Evolutionary conservation across 2,888 invertebrate species (phyloP).

Genomic region (Trichogramma evanescens): DNA sequence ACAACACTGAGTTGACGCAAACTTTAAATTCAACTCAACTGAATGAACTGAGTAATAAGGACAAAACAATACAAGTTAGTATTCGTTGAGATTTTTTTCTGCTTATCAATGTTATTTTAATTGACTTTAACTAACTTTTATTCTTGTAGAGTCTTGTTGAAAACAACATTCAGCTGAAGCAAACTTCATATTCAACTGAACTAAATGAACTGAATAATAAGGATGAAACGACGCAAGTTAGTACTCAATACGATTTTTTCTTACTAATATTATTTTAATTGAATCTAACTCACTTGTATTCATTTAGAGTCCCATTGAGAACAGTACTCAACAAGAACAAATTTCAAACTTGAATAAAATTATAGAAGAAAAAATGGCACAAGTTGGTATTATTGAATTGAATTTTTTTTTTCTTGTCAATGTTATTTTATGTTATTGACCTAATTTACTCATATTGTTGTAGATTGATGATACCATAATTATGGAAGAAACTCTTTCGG

Average conservation of each 20-base stretch:
- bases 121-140: no score
- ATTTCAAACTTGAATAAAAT: not conserved
- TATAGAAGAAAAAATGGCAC: not conserved
- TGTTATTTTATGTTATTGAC: not conserved
- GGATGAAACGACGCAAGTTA: not conserved
- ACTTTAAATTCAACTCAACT: not conserved
- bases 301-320: no score
- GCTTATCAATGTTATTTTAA: no score
- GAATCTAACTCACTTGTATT: no score
- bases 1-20: no score
- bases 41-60: not conserved
- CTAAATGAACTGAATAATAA: not conserved
- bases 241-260: not conserved
- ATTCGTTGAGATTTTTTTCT: no score
- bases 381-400: not conserved
- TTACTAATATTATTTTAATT: not conserved
- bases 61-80: not conserved
- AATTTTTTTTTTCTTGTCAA: not conserved
- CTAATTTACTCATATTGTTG: not conserved
- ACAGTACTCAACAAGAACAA: no score
- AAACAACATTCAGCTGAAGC: not conserved
- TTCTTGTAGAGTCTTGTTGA: not conserved
- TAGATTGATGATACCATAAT: not conserved
- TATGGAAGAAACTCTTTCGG: not conserved
- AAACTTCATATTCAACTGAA: not conserved